Evolutionary conservation across 2,113 vertebrate species (phyloP), one percentile per base, ranked within the genome.

Genomic region (Entosphenus tridentatus): DNA sequence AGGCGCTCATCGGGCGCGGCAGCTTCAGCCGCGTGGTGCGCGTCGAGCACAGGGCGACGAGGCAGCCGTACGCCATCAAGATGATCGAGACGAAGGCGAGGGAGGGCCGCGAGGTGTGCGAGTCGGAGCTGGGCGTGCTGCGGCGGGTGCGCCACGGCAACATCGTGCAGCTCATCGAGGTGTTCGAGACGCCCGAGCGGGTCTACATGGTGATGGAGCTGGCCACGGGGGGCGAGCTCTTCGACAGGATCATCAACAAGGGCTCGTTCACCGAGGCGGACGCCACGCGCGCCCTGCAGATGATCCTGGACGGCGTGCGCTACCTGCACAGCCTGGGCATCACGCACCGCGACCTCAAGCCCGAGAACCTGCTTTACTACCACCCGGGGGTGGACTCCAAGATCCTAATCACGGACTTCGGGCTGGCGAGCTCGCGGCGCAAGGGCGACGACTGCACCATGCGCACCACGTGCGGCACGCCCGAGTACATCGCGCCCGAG

Each of bases 1-100:
- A 79, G 71, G 79, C 80, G 56, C 77, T 79, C 75, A 80, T 81
- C 39, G 81, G 79, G 54, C 70, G 74, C 0, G 79, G 79, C 9
- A 78, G 79, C 74, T 81, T 78, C 74, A 78, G 79, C 73, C 75
- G 75, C 1, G 78, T 81, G 5, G 76, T 81, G 59, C 75, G 76
- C 2, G 80, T 73, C 62, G 78, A 80, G 74, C 79, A 79, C 74
- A 71, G 77, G 57, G 71, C 68, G 10, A 78, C 77, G 55, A 73
- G 71, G 70, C 78, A 76, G 70, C 78, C 79, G 21, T 77, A 77
- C 56, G 77, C 82, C 71, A 78, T 82, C 56, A 83, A 81, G 72
- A 78, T 81, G 76, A 77, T 80, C 73, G 79, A 81, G 71, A 73
- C 78, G 11, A 74, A 72, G 72, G 70, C 73, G 65, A 78, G 73